Conservation (phyloP, 2,888 invertebrate species). For the Acronicta psi region DNA sequence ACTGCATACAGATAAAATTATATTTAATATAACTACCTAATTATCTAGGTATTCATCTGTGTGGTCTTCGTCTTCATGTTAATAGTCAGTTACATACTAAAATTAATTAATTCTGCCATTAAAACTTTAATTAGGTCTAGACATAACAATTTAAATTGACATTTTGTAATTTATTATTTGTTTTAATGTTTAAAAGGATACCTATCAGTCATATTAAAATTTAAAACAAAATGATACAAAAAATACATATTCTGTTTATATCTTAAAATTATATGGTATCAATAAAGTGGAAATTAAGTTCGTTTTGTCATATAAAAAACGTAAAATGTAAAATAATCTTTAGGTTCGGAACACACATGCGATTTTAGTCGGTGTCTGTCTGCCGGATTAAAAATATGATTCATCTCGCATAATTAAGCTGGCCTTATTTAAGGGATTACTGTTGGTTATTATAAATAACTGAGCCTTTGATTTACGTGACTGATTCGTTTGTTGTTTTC, state of each 20-base stretch:
- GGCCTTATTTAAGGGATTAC: constrained; percentile 1
- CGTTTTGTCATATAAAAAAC: constrained; percentile 25
- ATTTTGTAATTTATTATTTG: constrained; percentile 10
- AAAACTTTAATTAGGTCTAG: constrained; percentile 12
- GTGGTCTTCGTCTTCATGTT: not conserved
- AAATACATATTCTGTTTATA: constrained; percentile 16
- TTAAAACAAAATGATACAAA: constrained; percentile 1
- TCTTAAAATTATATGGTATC: constrained; percentile 26
- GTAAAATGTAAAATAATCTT: constrained; percentile 19
- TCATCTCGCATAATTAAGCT: constrained; percentile 6
- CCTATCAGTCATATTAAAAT: constrained; percentile 15
- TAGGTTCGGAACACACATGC: constrained; percentile 13
- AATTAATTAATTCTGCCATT: not conserved
- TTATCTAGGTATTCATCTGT: not conserved
- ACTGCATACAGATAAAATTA: too few relatives aligned
- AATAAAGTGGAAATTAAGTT: constrained; percentile 46
- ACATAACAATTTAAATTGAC: not conserved
- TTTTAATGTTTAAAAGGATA: constrained; percentile 15
- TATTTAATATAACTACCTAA: too few relatives aligned
- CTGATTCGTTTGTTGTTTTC: not conserved
- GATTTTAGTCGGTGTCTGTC: not conserved
- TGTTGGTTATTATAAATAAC: not conserved
- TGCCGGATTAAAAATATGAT: constrained; percentile 6
- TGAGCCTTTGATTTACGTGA: not conserved
- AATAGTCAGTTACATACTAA: too few relatives aligned